Percentiles rank a stretch among this genome's conserved stretches.
These are phyloP conservation scores for Psilopsiagon aymara DNA, from an alignment of 2,113 vertebrate genomes.

Conservation along the genomic window DNA sequence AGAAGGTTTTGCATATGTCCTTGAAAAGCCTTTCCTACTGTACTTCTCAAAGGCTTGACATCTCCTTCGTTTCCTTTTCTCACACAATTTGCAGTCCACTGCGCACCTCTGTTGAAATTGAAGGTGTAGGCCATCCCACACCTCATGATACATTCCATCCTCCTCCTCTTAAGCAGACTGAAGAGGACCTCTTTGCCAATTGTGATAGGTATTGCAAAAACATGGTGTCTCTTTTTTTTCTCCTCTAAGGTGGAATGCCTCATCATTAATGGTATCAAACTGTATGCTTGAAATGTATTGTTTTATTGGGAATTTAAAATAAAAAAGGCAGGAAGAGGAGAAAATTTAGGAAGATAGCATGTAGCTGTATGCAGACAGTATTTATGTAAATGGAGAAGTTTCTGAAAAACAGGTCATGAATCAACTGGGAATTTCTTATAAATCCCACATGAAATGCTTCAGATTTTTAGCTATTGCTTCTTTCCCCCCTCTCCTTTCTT, in stretches of 20 bases:
- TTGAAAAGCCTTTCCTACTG: neutral
- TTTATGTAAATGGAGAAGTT: constrained; percentile 3
- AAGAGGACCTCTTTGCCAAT: neutral
- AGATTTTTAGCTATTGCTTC: neutral
- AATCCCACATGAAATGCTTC: neutral
- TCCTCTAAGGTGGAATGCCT: neutral
- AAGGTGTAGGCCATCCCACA: neutral
- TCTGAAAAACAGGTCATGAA: constrained; percentile 18
- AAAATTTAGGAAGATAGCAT: neutral
- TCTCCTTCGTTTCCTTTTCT: neutral
- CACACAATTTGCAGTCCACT: neutral
- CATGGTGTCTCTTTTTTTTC: fast-evolving
- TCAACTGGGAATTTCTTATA: neutral
- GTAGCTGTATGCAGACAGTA: neutral
- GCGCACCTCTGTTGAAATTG: neutral
- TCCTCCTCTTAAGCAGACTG: neutral
- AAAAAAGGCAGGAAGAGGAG: neutral
- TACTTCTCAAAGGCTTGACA: neutral
- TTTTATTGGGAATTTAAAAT: neutral
- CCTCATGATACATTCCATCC: neutral
- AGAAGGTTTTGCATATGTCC: neutral
- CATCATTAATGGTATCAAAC: neutral
- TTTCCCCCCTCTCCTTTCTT: neutral
- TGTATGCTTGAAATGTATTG: neutral
- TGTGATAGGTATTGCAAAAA: neutral